Evolutionary conservation across 1,140 invertebrate genomes (phyloP).

Genomic region (Zaprionus nigranus): DNA sequence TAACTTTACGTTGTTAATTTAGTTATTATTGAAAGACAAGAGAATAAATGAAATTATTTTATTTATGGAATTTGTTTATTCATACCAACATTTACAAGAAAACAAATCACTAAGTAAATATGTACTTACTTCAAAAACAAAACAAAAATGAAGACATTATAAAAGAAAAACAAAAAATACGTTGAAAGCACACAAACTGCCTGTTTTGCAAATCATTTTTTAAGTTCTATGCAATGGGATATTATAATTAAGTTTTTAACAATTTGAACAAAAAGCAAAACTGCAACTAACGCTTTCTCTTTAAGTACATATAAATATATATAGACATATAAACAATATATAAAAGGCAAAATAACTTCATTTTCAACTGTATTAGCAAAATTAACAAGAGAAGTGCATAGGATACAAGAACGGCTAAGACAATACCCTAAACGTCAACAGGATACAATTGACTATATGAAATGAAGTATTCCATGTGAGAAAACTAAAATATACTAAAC

Average conservation of each 20-base stretch:
- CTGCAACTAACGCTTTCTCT: conserved; percentile 74
- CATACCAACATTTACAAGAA: conserved; percentile 23
- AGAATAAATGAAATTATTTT: conserved; percentile 39
- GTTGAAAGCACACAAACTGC: conserved; percentile 76
- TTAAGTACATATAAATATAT: conserved; percentile 56
- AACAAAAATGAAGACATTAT: conserved; percentile 8
- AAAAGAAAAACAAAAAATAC: conserved; percentile 24
- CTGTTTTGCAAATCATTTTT: conserved; percentile 59
- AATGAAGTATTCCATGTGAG: conserved; percentile 15
- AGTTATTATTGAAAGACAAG: conserved; percentile 42
- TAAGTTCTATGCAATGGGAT: conserved; percentile 46
- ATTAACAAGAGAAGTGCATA: conserved; percentile 60
- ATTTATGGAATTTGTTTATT: conserved; percentile 30
- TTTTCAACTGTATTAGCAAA: conserved; percentile 79
- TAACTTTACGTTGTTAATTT: conserved; percentile 61
- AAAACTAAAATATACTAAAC: conserved; percentile 21
- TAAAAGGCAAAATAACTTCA: conserved; percentile 58
- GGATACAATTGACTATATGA: conserved; percentile 47
- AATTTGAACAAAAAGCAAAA: conserved; percentile 74
- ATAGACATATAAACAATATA: conserved; percentile 50
- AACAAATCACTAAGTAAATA: conserved; percentile 22
- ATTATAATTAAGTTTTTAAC: conserved; percentile 55
- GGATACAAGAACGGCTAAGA: conserved; percentile 53
- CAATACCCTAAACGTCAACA: conserved; percentile 55
- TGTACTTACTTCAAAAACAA: conserved; percentile 56